A percentile compares a stretch with the other conserved stretches of the same genome.
Evolutionary conservation across 1,140 invertebrate genomes (phyloP).

Genomic region (Brachionus rubens): DNA sequence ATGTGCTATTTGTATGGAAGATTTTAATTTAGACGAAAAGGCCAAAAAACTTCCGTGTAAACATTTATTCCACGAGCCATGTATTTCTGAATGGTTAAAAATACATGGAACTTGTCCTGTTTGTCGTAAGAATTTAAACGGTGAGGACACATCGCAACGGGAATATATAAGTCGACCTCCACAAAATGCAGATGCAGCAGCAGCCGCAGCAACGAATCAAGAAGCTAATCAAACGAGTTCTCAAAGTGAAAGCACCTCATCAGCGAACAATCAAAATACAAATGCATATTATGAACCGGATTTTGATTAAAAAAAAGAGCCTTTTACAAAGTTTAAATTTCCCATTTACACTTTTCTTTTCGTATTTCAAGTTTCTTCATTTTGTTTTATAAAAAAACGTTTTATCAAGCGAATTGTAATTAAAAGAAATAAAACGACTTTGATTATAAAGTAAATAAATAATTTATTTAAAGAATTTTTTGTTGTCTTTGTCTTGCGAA

Average conservation of each 20-base stretch:
- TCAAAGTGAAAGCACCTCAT: not conserved
- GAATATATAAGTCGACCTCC: slow-evolving; percentile 38
- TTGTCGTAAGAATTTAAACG: slow-evolving; percentile 75
- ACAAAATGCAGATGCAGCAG: not conserved
- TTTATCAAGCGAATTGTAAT: no score
- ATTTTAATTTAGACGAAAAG: slow-evolving; percentile 76
- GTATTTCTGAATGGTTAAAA: slow-evolving; percentile 90
- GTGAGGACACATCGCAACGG: slow-evolving; percentile 40
- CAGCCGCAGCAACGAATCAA: not conserved
- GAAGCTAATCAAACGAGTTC: not conserved
- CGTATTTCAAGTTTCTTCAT: no score
- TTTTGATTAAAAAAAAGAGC: not conserved
- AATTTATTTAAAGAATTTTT: no score
- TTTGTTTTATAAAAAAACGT: no score
- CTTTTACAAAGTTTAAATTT: no score
- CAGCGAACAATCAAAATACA: not conserved
- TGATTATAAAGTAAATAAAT: no score
- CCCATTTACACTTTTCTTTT: no score
- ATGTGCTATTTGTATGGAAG: slow-evolving; percentile 96
- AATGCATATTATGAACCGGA: slow-evolving; percentile 18
- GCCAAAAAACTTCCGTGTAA: slow-evolving; percentile 82
- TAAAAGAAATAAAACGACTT: no score
- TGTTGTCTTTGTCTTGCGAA: no score
- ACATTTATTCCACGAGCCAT: slow-evolving; percentile 85
- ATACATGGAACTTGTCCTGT: slow-evolving; percentile 92